Percentiles rank a stretch among this genome's conserved stretches.
Evolutionary conservation across 2,113 vertebrate genomes (phyloP).

Genomic region (Chionodraco myersi): DNA sequence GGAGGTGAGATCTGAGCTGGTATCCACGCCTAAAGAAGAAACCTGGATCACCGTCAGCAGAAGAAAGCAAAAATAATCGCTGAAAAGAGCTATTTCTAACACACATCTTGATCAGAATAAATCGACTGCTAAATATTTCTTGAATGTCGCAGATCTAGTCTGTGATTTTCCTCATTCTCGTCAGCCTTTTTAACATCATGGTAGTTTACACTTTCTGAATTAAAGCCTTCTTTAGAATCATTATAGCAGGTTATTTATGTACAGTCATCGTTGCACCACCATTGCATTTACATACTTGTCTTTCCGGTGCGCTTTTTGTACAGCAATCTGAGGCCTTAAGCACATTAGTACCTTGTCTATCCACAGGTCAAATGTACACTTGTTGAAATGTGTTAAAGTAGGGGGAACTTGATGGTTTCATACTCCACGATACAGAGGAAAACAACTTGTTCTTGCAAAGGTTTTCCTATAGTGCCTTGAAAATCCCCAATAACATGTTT

Average conservation of each 20-base stretch:
- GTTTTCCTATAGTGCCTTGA: neutral
- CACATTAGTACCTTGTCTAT: conserved; percentile 1
- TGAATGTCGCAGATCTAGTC: neutral
- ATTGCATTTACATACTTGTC: neutral
- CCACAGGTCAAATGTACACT: conserved; percentile 12
- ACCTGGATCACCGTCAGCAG: conserved; percentile 93
- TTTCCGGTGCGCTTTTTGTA: neutral
- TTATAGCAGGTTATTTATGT: neutral
- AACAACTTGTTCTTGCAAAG: neutral
- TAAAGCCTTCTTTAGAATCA: neutral
- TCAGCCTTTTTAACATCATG: neutral
- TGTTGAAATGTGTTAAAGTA: conserved; percentile 1
- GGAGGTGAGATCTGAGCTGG: conserved; percentile 93
- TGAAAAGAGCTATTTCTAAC: neutral
- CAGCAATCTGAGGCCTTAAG: conserved; percentile 10
- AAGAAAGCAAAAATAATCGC: conserved; percentile 78
- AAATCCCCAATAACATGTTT: neutral
- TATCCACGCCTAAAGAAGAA: conserved; percentile 93
- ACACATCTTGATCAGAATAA: neutral
- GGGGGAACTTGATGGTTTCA: neutral
- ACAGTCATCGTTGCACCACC: neutral
- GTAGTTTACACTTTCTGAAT: conserved; percentile 5
- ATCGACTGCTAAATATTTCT: conserved; percentile 30
- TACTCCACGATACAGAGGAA: neutral
- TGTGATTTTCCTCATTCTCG: too few species aligned